phyloP scores from a whole-genome alignment of 2,113 vertebrate species.

The Gyps fulvus region DNA sequence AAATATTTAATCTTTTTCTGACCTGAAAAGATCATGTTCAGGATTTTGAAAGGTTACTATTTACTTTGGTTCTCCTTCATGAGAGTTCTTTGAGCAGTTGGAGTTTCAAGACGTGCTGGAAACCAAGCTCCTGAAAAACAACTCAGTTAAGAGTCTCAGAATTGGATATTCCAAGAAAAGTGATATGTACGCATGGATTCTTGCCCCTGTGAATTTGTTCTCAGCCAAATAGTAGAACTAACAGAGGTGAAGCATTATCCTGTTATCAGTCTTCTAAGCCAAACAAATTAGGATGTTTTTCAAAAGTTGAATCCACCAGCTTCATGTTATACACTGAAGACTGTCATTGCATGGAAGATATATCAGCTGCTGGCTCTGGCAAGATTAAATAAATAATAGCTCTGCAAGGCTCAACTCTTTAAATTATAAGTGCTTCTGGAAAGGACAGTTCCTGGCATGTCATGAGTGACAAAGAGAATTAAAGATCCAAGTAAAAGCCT shows the following conservation, averaged over 20 bases:
- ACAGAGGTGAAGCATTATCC: not conserved
- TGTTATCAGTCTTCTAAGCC: not conserved
- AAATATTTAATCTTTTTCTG: not conserved
- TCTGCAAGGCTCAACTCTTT: not conserved
- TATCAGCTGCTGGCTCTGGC: not conserved
- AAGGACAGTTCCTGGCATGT: not conserved
- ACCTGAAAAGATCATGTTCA: not conserved
- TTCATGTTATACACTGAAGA: not conserved
- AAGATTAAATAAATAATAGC: constrained; percentile 1
- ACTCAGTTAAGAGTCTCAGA: not conserved
- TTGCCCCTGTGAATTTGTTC: not conserved
- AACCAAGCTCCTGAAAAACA: not conserved
- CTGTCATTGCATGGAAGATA: not conserved
- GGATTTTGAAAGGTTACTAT: not conserved
- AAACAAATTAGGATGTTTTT: not conserved
- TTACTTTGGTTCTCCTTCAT: not conserved
- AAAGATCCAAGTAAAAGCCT: not conserved
- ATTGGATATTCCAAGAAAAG: not conserved
- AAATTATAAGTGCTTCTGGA: not conserved
- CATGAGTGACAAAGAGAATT: not conserved
- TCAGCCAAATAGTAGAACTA: not conserved
- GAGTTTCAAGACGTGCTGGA: not conserved
- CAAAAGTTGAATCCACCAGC: not conserved
- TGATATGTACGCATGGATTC: not conserved
- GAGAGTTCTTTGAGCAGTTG: not conserved